These are phyloP conservation scores for Cosmia pyralina DNA, from an alignment of 2,888 invertebrate genomes.

Conservation along the genomic window DNA sequence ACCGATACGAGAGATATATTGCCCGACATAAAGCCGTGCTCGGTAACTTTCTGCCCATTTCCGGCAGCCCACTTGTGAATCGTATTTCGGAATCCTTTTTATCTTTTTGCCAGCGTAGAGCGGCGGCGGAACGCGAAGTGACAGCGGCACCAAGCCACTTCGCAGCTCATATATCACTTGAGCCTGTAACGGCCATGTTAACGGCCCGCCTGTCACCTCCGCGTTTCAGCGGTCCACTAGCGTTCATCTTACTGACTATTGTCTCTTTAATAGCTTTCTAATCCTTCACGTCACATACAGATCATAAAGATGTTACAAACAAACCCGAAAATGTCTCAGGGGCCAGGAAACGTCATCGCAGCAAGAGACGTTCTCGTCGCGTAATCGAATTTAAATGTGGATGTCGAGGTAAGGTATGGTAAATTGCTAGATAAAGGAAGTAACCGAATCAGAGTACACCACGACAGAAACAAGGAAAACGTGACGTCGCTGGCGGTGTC, in stretches of 20 bases:
- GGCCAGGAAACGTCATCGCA: conserved; percentile 26
- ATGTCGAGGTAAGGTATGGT: conserved; percentile 41
- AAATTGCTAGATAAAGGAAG: conserved; percentile 46
- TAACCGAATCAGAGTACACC: conserved; percentile 47
- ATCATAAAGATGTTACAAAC: conserved; percentile 48
- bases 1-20: conserved; percentile 89
- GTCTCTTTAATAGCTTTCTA: conserved; percentile 75
- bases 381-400: conserved; percentile 36
- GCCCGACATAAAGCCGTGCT: conserved; percentile 87
- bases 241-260: conserved; percentile 71
- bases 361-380: conserved; percentile 27
- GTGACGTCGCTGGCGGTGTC: conserved; percentile 62
- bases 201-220: conserved; percentile 87
- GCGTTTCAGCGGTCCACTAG: conserved; percentile 80
- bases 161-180: conserved; percentile 89
- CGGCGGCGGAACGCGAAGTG: conserved; percentile 85
- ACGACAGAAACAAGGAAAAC: conserved; percentile 60
- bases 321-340: conserved; percentile 26
- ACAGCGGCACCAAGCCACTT: conserved; percentile 89
- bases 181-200: conserved; percentile 86
- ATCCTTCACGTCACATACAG: conserved; percentile 67
- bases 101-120: conserved; percentile 86
- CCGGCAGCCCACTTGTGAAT: conserved; percentile 89
- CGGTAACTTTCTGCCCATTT: conserved; percentile 88
- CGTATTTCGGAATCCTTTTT: conserved; percentile 89